Evolutionary conservation across 2,888 invertebrate species (phyloP), one percentile per base, ranked within the genome.

Genomic region (Hirtodrosophila cameraria): DNA sequence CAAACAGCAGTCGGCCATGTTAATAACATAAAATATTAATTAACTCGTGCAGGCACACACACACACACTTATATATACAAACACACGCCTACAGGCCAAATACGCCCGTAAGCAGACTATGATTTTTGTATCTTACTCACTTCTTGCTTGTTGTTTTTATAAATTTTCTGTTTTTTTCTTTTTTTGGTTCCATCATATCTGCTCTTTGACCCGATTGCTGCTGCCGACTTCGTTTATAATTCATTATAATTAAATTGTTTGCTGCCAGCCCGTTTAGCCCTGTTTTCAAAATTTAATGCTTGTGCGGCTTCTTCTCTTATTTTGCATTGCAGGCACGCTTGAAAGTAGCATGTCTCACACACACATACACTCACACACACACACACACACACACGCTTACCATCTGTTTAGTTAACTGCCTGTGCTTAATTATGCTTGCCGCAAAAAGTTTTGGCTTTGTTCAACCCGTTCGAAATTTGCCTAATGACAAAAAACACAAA

Each of bases 211-310:
- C 72, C 69, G 62, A 66, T 66, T 59, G 45, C 58, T 55, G 60
- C 65, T 55, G 57, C 39, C 54, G 54, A 54, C 57, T 61, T 78
- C 78, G 65, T 83, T 75, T 75, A 80, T 86, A 83, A 84, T 84
- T 83, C 73, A 86, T 74, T 81, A 74, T 76, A 83, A 86, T 84
- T 78, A 86, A 78, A 80, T 83, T 78, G 78, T 78, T 76, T 71
- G 75, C 78, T 57, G 55, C 12, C 57, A 50, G 75, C 57, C 33
- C 41, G 75, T 53, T 59, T 43, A 23, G 66, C 30, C 39, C 16
- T 39, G 52, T 58, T 60, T 69, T 79, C 36, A n/a, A 66, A 72
- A 69, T 83, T 80, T 57, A 67, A 78, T 73, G 71, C 78, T 71
- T 75, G 59, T 65, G 64, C 59, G 65, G 61, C 65, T 59, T 73